phyloP scores from a whole-genome alignment of 2,797 vertebrate genomes.

The Graptemys geographica region DNA sequence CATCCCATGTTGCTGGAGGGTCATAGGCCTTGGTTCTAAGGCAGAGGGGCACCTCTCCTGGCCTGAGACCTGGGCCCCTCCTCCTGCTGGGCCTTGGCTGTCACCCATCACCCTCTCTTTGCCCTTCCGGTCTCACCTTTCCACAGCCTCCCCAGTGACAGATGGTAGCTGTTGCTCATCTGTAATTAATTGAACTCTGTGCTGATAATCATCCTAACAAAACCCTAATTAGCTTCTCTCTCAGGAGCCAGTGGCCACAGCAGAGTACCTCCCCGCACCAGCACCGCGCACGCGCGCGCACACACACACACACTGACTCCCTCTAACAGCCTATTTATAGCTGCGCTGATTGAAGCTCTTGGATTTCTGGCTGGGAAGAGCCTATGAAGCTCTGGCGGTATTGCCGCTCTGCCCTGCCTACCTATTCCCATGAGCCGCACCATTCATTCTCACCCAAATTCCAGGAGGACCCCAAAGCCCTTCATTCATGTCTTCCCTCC shows the following conservation, averaged over 20 bases:
- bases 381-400: neutral
- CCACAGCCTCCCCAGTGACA: neutral
- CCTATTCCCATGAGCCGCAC: neutral
- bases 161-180: conserved; percentile 12
- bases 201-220: neutral
- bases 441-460: neutral
- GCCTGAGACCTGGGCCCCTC: neutral
- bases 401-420: neutral
- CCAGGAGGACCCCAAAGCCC: neutral
- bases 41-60: neutral
- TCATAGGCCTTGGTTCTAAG: neutral
- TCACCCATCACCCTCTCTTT: neutral
- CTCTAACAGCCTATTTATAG: neutral
- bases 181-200: conserved; percentile 53
- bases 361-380: neutral
- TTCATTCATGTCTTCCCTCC: neutral
- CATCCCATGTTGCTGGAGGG: neutral
- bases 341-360: neutral
- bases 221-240: neutral
- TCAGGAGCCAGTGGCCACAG: neutral
- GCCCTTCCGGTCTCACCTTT: neutral
- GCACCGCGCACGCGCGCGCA: too few species aligned
- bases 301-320: neutral
- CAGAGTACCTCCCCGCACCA: neutral
- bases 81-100: neutral